Percentiles rank a stretch among this genome's conserved stretches.
phyloP scores from a whole-genome alignment of 1,140 invertebrate genomes.

The Kradibia gibbosae region DNA sequence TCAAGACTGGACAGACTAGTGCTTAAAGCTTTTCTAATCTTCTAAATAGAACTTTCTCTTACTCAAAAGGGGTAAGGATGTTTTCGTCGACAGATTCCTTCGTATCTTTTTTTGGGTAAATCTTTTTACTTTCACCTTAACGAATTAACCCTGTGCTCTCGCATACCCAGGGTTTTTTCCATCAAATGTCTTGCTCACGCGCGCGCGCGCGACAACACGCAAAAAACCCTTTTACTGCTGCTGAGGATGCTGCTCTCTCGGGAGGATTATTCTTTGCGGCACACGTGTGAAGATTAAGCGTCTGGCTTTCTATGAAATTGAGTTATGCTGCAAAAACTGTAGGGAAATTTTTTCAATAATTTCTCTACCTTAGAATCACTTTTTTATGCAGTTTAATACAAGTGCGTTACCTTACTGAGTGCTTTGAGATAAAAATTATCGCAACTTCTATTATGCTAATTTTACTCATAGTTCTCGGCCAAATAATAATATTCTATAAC shows the following conservation, averaged over 20 bases:
- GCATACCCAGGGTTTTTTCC: neutral
- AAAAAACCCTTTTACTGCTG: neutral
- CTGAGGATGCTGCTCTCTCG: neutral
- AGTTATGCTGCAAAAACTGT: neutral
- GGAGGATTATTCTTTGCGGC: slow-evolving; percentile 53
- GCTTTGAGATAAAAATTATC: too few species aligned
- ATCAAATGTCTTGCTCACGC: neutral
- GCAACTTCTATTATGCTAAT: too few species aligned
- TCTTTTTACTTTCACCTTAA: neutral
- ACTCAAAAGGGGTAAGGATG: neutral
- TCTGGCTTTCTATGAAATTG: neutral
- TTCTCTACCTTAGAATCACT: neutral
- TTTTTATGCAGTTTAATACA: neutral
- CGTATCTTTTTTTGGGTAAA: neutral
- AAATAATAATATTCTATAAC: too few species aligned
- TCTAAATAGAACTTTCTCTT: neutral
- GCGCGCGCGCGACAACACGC: too few species aligned
- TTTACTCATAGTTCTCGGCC: too few species aligned
- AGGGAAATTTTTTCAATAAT: neutral
- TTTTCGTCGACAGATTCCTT: neutral
- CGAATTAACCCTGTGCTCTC: neutral
- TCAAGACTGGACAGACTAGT: neutral
- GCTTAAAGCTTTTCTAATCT: too few species aligned
- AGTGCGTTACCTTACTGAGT: too few species aligned
- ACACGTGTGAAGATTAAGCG: slow-evolving; percentile 18